A percentile compares a stretch with the other conserved stretches of the same genome.
Evolutionary conservation across 2,113 vertebrate genomes (phyloP).

Genomic region (Turnix velox): DNA sequence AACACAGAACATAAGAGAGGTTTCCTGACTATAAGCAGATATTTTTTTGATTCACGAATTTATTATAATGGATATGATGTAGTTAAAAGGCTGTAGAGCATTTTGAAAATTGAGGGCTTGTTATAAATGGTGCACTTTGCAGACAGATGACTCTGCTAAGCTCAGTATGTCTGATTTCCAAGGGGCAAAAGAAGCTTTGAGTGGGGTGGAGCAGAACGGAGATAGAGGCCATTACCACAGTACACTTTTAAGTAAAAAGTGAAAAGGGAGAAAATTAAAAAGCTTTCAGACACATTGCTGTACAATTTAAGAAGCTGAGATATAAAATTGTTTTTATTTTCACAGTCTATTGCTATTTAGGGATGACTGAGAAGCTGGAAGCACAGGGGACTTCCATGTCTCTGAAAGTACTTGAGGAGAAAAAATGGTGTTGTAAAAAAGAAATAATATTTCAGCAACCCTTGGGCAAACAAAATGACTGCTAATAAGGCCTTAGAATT

Average conservation of each 20-base stretch:
- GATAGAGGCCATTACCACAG: neutral
- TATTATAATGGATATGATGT: neutral
- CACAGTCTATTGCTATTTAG: neutral
- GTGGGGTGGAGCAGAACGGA: neutral
- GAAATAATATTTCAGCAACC: neutral
- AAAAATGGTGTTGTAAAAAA: neutral
- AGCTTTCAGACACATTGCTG: neutral
- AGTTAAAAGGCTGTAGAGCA: neutral
- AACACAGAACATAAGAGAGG: neutral
- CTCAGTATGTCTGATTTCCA: neutral
- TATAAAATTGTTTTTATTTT: neutral
- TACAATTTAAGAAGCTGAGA: neutral
- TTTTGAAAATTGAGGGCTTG: neutral
- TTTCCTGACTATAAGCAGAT: neutral
- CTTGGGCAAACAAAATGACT: neutral
- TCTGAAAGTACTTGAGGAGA: neutral
- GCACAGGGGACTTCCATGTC: neutral
- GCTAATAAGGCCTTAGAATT: neutral
- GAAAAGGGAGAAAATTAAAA: neutral
- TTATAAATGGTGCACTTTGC: neutral
- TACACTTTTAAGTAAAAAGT: neutral
- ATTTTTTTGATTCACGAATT: neutral
- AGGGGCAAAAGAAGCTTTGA: neutral
- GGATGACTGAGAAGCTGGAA: neutral
- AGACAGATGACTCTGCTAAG: neutral